These are phyloP conservation scores for Drosophila watanabei DNA, from an alignment of 1,140 invertebrate genomes.

Conservation along the genomic window DNA sequence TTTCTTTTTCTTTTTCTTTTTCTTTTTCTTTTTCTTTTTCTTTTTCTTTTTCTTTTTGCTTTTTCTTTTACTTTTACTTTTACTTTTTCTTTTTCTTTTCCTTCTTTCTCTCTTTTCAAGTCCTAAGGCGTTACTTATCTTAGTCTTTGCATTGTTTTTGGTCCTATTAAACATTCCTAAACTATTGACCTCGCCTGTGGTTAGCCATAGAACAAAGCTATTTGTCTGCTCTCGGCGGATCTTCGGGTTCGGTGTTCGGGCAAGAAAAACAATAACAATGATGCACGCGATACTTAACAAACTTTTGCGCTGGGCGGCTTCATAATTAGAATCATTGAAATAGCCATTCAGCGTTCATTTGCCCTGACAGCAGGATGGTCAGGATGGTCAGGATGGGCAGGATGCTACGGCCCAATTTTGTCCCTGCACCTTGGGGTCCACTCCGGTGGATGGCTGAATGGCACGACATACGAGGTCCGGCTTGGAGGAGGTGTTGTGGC, in stretches of 20 bases:
- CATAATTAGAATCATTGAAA: constrained; percentile 83
- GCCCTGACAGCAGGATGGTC: constrained; percentile 2
- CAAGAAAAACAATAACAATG: constrained; percentile 77
- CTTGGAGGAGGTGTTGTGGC: constrained; percentile 74
- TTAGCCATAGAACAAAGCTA: constrained; percentile 2
- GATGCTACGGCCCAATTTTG: constrained; percentile 45
- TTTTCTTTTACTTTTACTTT: not conserved
- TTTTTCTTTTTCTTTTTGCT: not conserved
- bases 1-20: not conserved
- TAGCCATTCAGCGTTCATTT: constrained; percentile 70
- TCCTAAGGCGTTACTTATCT: not conserved
- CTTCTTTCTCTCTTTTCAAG: not conserved
- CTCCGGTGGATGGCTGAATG: constrained; percentile 40
- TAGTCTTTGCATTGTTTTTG: not conserved
- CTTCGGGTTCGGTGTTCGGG: constrained; percentile 1
- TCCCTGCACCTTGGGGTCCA: constrained; percentile 38
- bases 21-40: too few species aligned
- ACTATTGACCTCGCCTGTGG: not conserved
- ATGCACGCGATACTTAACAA: constrained; percentile 81
- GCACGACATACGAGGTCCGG: constrained; percentile 53
- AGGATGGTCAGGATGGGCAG: not conserved
- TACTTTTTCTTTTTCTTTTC: not conserved
- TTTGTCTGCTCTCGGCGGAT: constrained; percentile 29
- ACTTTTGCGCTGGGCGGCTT: constrained; percentile 67
- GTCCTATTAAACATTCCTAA: not conserved